A percentile compares a stretch with the other conserved stretches of the same genome.
Conservation (phyloP, 2,113 vertebrate genomes). For the Picathartes gymnocephalus region DNA sequence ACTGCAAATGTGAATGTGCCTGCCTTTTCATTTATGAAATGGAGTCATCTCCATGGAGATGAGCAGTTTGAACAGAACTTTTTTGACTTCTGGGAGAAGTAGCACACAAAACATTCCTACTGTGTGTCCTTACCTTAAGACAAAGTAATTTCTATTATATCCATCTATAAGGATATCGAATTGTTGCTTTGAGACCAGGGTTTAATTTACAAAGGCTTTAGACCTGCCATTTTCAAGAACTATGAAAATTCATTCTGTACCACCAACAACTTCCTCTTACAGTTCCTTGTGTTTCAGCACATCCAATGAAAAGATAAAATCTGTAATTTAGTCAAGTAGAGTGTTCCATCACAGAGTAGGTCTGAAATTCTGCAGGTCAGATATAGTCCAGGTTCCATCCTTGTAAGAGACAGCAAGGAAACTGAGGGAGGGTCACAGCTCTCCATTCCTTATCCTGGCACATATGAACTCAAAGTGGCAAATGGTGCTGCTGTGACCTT, state of each 20-base stretch:
- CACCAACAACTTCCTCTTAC: background rate
- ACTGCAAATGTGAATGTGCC: background rate
- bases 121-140: background rate
- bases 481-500: background rate
- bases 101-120: background rate
- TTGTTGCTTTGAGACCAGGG: background rate
- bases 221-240: background rate
- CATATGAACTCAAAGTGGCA: background rate
- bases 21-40: background rate
- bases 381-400: background rate
- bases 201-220: background rate
- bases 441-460: background rate
- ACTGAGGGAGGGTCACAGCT: background rate
- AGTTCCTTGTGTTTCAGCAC: background rate
- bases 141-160: background rate
- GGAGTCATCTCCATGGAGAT: background rate
- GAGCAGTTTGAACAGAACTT: background rate
- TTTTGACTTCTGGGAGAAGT: background rate
- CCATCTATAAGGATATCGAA: background rate
- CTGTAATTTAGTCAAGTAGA: background rate
- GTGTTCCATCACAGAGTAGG: background rate
- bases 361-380: background rate
- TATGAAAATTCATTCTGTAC: background rate
- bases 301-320: background rate
- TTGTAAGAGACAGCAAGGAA: background rate